phyloP scores from a whole-genome alignment of 1,140 invertebrate genomes.

The Zophobas morio region DNA sequence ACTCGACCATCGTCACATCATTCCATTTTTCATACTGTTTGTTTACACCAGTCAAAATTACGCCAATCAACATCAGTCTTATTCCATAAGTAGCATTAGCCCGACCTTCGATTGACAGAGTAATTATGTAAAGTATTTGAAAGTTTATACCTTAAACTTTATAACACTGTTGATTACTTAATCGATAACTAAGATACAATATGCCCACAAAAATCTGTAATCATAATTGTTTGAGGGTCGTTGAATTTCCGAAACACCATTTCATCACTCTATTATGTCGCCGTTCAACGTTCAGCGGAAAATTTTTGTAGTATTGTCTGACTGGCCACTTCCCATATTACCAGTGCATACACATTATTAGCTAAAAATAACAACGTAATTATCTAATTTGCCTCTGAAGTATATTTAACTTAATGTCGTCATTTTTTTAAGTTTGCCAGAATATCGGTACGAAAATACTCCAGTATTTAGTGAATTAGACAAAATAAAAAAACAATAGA shows the following conservation, averaged over 20 bases:
- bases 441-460: constrained; percentile 21
- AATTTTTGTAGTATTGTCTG: background rate
- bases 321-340: constrained; percentile 5
- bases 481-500: constrained; percentile 13
- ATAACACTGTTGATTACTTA: background rate
- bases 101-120: constrained; percentile 1
- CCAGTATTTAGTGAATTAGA: constrained; percentile 9
- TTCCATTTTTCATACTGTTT: background rate
- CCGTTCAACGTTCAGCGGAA: constrained; percentile 20
- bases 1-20: background rate
- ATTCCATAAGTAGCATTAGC: background rate
- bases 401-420: constrained; percentile 30
- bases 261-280: constrained; percentile 22
- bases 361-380: constrained; percentile 27
- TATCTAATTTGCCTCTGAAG: constrained; percentile 27
- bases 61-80: background rate
- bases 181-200: background rate
- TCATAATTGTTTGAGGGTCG: constrained; percentile 1
- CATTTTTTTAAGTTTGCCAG: constrained; percentile 21
- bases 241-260: constrained; percentile 19
- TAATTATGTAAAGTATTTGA: constrained; percentile 12
- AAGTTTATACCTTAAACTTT: background rate
- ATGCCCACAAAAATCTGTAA: background rate
- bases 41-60: background rate
- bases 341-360: background rate